phyloP scores from a whole-genome alignment of 2,797 vertebrate genomes.

The Margarornis squamiger region DNA sequence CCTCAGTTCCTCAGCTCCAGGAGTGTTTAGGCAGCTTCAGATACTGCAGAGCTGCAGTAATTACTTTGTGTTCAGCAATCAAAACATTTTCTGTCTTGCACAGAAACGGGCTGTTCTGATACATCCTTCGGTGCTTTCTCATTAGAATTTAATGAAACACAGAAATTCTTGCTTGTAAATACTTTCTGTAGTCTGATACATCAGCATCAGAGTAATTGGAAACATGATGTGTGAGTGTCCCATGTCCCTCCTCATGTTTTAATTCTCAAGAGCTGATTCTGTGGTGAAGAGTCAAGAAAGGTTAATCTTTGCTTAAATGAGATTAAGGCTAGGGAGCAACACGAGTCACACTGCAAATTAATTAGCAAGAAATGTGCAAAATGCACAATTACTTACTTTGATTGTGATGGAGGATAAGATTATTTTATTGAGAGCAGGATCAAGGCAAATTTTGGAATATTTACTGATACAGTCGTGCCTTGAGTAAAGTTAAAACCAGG shows the following conservation, averaged over 20 bases:
- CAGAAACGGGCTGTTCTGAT: not conserved
- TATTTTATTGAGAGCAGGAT: not conserved
- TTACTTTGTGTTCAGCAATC: not conserved
- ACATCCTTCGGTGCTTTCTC: not conserved
- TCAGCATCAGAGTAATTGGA: not conserved
- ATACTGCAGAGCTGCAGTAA: not conserved
- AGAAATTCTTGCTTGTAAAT: not conserved
- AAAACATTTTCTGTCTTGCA: not conserved
- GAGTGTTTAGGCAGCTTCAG: not conserved
- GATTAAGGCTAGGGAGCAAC: conserved; percentile 4
- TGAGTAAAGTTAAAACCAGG: not conserved
- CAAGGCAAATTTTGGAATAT: not conserved
- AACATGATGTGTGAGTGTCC: not conserved
- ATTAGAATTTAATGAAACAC: not conserved
- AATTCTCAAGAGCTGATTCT: conserved; percentile 11
- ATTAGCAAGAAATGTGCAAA: not conserved
- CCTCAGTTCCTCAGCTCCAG: not conserved
- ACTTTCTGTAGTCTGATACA: not conserved
- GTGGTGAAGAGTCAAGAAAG: conserved; percentile 47
- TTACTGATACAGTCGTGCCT: not conserved
- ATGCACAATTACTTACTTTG: not conserved
- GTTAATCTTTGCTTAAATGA: conserved; percentile 48
- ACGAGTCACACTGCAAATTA: not conserved
- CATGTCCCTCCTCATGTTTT: not conserved
- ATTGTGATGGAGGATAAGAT: not conserved